Base-by-base conservation (phyloP, 2,113 vertebrate genomes). In the Cygnus atratus region DNA sequence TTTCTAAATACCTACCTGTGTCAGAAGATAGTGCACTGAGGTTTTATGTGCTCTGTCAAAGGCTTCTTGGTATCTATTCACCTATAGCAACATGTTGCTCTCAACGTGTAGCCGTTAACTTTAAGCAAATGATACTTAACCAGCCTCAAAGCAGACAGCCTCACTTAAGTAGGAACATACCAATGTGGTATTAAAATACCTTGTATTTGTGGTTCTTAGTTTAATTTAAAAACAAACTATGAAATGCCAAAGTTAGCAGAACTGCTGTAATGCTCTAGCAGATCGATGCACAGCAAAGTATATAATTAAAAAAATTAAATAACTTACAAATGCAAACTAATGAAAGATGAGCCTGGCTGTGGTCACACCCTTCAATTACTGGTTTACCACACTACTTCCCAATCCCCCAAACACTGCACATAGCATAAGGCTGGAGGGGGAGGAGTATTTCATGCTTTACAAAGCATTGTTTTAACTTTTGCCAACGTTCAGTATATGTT, bases 291-390 rank as follows among this genome's bases (percentile, higher is more conserved):
- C 76, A 86, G 18, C 39, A 19, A 70, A 86, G 10, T 10, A 22
- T 13, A 35, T 33, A 16, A 9, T 59, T 80, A 67, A 67, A 50
- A 19, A 37, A 20, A 82, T 67, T 17, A 22, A 66, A 26, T 35
- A n/a, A 21, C 6, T 7, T 16, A 9, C 11, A 10, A 46, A 12
- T 84, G 68, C 58, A 28, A 24, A 31, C 24, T 61, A 70, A 55
- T 9, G 63, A 81, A 82, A 92, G 50, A 37, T 31, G 50, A 93
- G 77, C 55, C 35, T 11, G 50, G 17, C 39, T 61, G 44, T 20
- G 73, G 95, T 88, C 94, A 96, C 75, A 77, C 81, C 90, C 80
- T 75, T 88, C 88, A 92, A 72, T 88, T 78, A 43, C 67, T 63
- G 43, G 61, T 77, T 96, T 93, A 58, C 19, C 54, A 46, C 33